These are phyloP conservation scores for Eledone cirrhosa DNA, from an alignment of 2,888 invertebrate species.

Conservation along the genomic window DNA sequence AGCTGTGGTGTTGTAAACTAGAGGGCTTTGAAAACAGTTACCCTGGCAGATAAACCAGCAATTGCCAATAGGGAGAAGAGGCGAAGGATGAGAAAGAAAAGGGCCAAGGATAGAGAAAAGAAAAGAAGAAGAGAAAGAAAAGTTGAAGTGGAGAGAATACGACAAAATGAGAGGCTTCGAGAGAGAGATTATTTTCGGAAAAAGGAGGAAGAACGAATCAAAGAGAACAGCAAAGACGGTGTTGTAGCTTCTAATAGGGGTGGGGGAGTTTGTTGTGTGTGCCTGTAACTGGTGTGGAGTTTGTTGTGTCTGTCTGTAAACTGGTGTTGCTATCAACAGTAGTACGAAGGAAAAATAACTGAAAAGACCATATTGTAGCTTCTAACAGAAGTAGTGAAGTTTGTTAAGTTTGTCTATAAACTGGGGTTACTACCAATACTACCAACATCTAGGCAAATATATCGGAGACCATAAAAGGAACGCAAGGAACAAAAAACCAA, in stretches of 20 bases:
- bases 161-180: neutral
- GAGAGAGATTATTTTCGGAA: neutral
- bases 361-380: neutral
- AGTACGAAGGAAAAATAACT: neutral
- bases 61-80: neutral
- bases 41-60: too few species aligned
- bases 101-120: neutral
- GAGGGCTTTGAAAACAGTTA: too few species aligned
- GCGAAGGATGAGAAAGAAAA: neutral
- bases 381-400: too few species aligned
- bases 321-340: neutral
- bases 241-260: neutral
- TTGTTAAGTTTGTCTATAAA: too few species aligned
- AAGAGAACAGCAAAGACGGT: neutral
- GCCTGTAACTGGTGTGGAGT: neutral
- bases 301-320: neutral
- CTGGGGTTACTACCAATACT: too few species aligned
- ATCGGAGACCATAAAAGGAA: too few species aligned
- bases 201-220: neutral
- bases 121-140: neutral
- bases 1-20: too few species aligned
- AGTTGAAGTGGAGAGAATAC: neutral
- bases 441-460: too few species aligned
- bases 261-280: slow-evolving; percentile 5
- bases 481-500: too few species aligned